Base-by-base conservation (phyloP, 2,888 invertebrate species). In the Tuta absoluta region DNA sequence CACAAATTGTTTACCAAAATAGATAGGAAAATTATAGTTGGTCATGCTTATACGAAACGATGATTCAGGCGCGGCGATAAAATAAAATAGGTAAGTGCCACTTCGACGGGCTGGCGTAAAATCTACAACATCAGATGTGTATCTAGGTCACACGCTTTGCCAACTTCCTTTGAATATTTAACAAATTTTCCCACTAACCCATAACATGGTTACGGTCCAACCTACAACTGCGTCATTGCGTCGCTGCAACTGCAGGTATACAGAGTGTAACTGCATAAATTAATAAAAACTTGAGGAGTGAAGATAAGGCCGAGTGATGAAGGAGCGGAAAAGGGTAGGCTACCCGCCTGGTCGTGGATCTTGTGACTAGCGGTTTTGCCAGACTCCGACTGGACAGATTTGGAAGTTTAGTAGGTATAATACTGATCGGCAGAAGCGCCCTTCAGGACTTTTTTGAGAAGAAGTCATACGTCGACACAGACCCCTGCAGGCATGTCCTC, bases 121-220 rank as follows among this genome's bases (percentile, higher is more conserved):
- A 64, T 53, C 61, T n/a, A 48, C 57, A 23, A 49, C 58, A 57
- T 41, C 57, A 62, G 51, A 58, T 49, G 57, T 59, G 38, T 51
- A 65, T 59, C 41, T 65, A 51, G 65, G 65, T 59, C 65, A 60
- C 28, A 45, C 17, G 28, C 58, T 63, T 51, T 63, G 63, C 65
- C 63, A 65, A 59, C 59, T 65, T 63, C 21, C 48, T 63, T 53
- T 51, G 24, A 45, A 63, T 65, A 56, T 65, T 62, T 19, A 58
- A 38, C 58, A 58, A 62, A 62, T 24, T 58, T 38, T 60, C 12
- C 59, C 59, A 41, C 45, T 41, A 60, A 38, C 23, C 14, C 23
- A 45, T 41, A 60, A 41, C 41, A 41, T 41, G 59, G 59, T 45
- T 60, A 51, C 21, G 21, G 48, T 19, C 48, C 48, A 21, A 51